phyloP scores from a whole-genome alignment of 2,113 vertebrate genomes.

The Nycticebus coucang region DNA sequence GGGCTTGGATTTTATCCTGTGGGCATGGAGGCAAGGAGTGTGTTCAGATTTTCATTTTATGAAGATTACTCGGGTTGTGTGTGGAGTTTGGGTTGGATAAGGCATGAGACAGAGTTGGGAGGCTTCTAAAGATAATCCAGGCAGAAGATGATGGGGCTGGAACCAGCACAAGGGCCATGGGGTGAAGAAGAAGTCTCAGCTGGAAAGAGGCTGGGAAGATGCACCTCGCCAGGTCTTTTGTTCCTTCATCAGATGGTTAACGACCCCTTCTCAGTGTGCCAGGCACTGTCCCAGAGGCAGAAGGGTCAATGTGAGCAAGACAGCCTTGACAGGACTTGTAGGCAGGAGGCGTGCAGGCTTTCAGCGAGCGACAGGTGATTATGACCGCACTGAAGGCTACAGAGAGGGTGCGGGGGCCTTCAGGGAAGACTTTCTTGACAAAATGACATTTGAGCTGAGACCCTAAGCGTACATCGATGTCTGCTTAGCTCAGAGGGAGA shows the following conservation, averaged over 20 bases:
- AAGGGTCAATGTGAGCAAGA: background rate
- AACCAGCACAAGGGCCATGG: background rate
- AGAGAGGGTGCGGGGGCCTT: background rate
- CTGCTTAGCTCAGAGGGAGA: background rate
- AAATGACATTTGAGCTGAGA: background rate
- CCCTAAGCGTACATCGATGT: background rate
- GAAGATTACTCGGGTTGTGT: background rate
- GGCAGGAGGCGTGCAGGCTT: background rate
- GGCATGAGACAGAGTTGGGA: accelerated
- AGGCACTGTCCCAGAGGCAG: background rate
- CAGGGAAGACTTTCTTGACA: background rate
- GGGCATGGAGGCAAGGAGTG: accelerated
- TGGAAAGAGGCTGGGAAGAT: background rate
- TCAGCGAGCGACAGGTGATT: background rate
- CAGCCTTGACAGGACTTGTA: background rate
- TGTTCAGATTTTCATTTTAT: background rate
- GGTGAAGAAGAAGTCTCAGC: background rate
- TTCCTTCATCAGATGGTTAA: background rate
- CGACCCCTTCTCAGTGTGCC: background rate
- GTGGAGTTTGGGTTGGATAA: background rate
- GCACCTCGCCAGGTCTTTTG: background rate
- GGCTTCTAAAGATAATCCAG: background rate
- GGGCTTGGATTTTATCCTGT: background rate
- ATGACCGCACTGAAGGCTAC: background rate
- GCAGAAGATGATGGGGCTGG: background rate